Evolutionary conservation across 2,888 invertebrate species (phyloP).

Genomic region (Amiota minor): DNA sequence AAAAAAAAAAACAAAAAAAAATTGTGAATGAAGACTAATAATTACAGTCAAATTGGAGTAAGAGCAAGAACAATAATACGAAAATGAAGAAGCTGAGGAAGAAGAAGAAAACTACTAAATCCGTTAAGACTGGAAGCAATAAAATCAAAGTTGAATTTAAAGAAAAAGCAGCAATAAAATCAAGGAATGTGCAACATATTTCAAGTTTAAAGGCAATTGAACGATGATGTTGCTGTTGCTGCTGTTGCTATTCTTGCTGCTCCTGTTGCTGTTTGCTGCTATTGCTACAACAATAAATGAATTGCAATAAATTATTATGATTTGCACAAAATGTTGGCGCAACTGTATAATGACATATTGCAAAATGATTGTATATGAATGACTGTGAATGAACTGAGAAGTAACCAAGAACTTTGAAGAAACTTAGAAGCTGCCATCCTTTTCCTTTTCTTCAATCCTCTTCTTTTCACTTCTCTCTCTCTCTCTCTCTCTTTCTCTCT

Average conservation of each 20-base stretch:
- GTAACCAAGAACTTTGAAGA: conserved; percentile 27
- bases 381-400: too few relatives aligned
- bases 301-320: conserved; percentile 70
- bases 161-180: background rate
- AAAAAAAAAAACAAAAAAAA: background rate
- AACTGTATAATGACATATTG: conserved; percentile 71
- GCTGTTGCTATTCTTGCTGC: background rate
- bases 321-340: conserved; percentile 65
- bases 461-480: too few relatives aligned
- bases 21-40: background rate
- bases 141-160: background rate
- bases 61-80: background rate
- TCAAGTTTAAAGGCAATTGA: background rate
- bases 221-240: background rate
- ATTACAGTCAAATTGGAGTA: conserved; percentile 14
- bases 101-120: background rate
- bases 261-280: background rate
- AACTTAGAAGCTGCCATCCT: conserved; percentile 25
- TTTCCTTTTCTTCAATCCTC: too few relatives aligned
- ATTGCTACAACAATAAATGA: conserved; percentile 58
- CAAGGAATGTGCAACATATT: background rate
- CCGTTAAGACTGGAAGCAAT: conserved; percentile 9
- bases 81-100: background rate
- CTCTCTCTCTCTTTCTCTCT: too few relatives aligned
- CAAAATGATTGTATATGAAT: conserved; percentile 53